phyloP scores from a whole-genome alignment of 2,888 invertebrate genomes.

The Augochlorella aurata region DNA sequence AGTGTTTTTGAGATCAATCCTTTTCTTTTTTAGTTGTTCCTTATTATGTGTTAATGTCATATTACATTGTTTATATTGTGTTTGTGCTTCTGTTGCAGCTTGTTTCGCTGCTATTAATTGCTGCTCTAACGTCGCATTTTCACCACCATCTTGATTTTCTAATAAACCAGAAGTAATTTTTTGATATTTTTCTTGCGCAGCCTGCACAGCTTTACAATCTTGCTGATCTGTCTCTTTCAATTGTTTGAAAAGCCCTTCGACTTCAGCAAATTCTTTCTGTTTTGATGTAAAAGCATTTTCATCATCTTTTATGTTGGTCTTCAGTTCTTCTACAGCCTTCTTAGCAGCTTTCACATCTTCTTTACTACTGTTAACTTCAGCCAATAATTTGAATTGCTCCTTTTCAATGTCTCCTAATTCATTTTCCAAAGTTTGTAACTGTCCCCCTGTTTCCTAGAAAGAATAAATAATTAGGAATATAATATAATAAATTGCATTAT shows the following conservation, averaged over 20 bases:
- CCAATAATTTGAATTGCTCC: conserved; percentile 86
- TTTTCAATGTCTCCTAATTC: conserved; percentile 86
- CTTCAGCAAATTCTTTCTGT: conserved; percentile 84
- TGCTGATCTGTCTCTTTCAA: conserved; percentile 87
- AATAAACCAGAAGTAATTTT: conserved; percentile 92
- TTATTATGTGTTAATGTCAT: conserved; percentile 88
- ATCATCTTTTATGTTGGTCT: conserved; percentile 88
- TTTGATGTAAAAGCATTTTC: conserved; percentile 85
- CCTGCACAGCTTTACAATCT: conserved; percentile 87
- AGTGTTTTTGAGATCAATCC: conserved; percentile 86
- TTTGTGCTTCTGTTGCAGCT: conserved; percentile 89
- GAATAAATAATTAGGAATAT: conserved; percentile 25
- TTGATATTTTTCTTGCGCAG: conserved; percentile 91
- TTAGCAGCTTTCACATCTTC: conserved; percentile 87
- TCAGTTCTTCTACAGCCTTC: conserved; percentile 87
- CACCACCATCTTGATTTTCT: conserved; percentile 90
- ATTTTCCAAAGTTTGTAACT: conserved; percentile 86
- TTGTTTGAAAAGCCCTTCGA: conserved; percentile 86
- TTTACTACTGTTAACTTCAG: conserved; percentile 86
- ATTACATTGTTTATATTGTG: conserved; percentile 89
- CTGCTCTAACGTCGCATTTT: conserved; percentile 92
- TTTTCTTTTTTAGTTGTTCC: conserved; percentile 86
- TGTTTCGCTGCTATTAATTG: conserved; percentile 93
- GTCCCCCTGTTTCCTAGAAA: conserved; percentile 86
- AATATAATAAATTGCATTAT: background rate